Evolutionary conservation across 1,140 invertebrate species (phyloP).

Genomic region (Archivesica marissinica): DNA sequence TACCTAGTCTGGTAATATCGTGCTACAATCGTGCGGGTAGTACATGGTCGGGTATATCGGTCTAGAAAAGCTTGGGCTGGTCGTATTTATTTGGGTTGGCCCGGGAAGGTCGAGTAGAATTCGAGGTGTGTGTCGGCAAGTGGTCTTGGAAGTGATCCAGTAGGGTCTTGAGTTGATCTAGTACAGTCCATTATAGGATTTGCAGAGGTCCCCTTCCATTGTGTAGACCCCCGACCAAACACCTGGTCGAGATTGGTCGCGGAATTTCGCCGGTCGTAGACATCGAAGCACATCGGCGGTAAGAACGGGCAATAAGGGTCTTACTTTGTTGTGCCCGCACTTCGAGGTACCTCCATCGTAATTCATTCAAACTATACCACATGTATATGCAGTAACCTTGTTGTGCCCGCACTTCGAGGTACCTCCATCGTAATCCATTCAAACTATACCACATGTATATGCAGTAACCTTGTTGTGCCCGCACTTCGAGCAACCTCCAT

Average conservation of each 20-base stretch:
- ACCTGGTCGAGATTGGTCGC: neutral
- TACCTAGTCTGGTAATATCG: neutral
- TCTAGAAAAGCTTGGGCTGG: neutral
- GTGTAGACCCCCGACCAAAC: neutral
- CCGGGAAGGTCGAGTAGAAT: neutral
- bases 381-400: too few species aligned
- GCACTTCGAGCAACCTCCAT: too few species aligned
- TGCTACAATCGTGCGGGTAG: neutral
- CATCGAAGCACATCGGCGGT: neutral
- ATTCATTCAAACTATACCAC: too few species aligned
- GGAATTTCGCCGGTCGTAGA: neutral
- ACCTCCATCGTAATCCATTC: too few species aligned
- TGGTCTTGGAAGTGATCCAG: neutral
- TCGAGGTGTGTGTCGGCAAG: neutral
- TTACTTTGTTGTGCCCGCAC: too few species aligned
- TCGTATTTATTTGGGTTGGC: neutral
- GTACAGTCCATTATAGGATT: neutral
- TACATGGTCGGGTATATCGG: neutral
- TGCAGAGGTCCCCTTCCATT: neutral
- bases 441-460: too few species aligned
- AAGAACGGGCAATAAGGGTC: neutral
- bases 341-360: too few species aligned
- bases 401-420: too few species aligned
- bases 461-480: too few species aligned
- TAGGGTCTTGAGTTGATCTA: neutral